Evolutionary conservation across 2,113 vertebrate species (phyloP).

Genomic region (Rallus limicola): DNA sequence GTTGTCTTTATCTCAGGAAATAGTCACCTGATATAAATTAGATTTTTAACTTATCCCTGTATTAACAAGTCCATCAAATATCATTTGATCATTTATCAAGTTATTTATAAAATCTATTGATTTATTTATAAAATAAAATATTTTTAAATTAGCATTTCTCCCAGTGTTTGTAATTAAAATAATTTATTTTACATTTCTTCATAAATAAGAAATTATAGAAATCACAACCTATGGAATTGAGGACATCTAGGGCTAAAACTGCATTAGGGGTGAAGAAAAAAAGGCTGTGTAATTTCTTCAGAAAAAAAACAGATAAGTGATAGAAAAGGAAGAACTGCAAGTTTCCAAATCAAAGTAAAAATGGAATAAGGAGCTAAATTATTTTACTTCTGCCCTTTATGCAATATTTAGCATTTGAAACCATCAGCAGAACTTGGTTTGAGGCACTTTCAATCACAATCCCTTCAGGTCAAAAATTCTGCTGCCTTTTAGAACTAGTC

Average conservation of each 20-base stretch:
- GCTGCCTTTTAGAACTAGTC: neutral
- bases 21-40: neutral
- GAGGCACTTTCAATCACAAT: neutral
- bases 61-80: neutral
- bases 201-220: neutral
- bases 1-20: neutral
- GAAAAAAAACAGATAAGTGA: neutral
- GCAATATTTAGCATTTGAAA: neutral
- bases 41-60: neutral
- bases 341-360: neutral
- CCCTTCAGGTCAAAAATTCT: neutral
- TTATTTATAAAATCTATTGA: too few species aligned
- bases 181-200: neutral
- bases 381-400: neutral
- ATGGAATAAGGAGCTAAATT: neutral
- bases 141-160: neutral
- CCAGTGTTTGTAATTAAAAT: neutral
- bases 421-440: neutral
- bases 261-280: neutral
- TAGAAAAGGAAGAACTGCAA: neutral
- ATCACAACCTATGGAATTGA: neutral
- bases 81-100: too few species aligned
- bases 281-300: neutral
- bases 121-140: too few species aligned
- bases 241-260: neutral